Evolutionary conservation across 2,888 invertebrate species (phyloP).

Genomic region (Synergus gifuensis): DNA sequence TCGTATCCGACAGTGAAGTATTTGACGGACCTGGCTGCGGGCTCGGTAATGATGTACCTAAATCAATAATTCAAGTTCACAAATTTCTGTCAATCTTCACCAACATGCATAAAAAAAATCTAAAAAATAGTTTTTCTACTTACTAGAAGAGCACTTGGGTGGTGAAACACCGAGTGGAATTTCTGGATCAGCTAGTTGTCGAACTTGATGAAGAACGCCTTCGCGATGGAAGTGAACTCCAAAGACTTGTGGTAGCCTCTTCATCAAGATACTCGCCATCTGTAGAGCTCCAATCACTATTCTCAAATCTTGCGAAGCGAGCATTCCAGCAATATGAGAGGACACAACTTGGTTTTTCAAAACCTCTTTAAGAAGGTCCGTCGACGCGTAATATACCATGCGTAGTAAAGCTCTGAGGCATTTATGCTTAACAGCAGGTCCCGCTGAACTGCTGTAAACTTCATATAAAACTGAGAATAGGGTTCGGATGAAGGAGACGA

Average conservation of each 20-base stretch:
- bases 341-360: constrained; percentile 89
- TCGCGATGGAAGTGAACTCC: constrained; percentile 97
- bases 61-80: constrained; percentile 18
- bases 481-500: constrained; percentile 83
- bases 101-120: neutral
- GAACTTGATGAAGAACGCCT: constrained; percentile 96
- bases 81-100: neutral
- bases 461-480: constrained; percentile 97
- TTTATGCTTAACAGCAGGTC: constrained; percentile 97
- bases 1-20: constrained; percentile 72
- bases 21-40: constrained; percentile 77
- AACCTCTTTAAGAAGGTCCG: constrained; percentile 87
- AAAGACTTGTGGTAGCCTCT: constrained; percentile 96
- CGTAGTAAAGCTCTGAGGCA: constrained; percentile 96
- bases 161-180: constrained; percentile 79
- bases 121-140: constrained; percentile 44
- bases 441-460: constrained; percentile 98
- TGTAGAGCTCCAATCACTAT: constrained; percentile 98
- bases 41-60: constrained; percentile 75
- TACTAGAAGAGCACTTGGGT: constrained; percentile 77
- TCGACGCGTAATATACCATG: constrained; percentile 96
- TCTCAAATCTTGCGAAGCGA: constrained; percentile 97
- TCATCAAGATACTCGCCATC: constrained; percentile 97
- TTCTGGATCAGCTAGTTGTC: constrained; percentile 86
- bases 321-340: constrained; percentile 98